phyloP scores from a whole-genome alignment of 2,888 invertebrate species.

The Lampropteryx suffumata region DNA sequence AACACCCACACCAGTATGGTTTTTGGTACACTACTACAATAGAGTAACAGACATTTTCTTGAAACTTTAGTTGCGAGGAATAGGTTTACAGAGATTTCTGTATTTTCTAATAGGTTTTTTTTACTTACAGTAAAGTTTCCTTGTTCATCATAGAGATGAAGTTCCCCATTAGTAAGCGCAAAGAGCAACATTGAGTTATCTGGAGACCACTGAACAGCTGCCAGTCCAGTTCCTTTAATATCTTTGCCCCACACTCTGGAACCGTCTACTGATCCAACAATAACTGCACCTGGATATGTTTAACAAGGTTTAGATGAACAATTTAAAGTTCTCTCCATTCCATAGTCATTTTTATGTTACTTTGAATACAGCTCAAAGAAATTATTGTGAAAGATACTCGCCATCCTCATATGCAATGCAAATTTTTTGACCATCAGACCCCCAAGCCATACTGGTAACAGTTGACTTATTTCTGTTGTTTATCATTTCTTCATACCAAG shows the following conservation, averaged over 20 bases:
- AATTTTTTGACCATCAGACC: slow-evolving; percentile 97
- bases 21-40: too few relatives aligned
- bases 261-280: slow-evolving; percentile 98
- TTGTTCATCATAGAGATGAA: slow-evolving; percentile 97
- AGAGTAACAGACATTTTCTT: too few relatives aligned
- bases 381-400: too few relatives aligned
- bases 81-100: too few relatives aligned
- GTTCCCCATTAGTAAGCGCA: slow-evolving; percentile 94
- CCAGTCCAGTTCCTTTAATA: slow-evolving; percentile 91
- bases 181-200: slow-evolving; percentile 95
- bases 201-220: slow-evolving; percentile 98
- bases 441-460: slow-evolving; percentile 99
- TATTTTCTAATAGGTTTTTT: too few relatives aligned
- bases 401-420: slow-evolving; percentile 99
- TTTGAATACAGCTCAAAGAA: too few relatives aligned
- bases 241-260: slow-evolving; percentile 99
- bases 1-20: too few relatives aligned
- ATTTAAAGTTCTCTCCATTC: too few relatives aligned
- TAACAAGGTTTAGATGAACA: not conserved
- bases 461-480: slow-evolving; percentile 99
- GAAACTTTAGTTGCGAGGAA: too few relatives aligned
- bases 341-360: too few relatives aligned
- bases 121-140: slow-evolving; percentile 88
- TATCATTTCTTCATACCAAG: slow-evolving; percentile 99
- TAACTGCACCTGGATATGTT: slow-evolving; percentile 88